Evolutionary conservation across 2,113 vertebrate genomes (phyloP), one percentile per base, ranked within the genome.

Genomic region (Chloroceryle aenea): DNA sequence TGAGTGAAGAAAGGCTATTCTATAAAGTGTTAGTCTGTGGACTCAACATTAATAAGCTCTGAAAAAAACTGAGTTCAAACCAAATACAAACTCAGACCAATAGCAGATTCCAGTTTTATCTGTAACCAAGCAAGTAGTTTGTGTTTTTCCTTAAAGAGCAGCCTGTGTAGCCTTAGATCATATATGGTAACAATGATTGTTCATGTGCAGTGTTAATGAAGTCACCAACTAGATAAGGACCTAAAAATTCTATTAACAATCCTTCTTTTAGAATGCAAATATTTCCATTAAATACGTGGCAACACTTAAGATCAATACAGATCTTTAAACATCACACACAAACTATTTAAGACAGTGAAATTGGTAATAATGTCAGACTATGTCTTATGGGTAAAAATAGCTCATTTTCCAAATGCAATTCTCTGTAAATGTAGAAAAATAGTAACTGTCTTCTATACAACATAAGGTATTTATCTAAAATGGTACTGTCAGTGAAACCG

Each of bases 391-490:
- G 42, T 92, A 92, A 95, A 94, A 95, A 93, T 84, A 95, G 74
- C 27, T 64, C 45, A 29, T 83, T 92, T 90, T 87, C 80, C 63
- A 92, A 92, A 93, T 26, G 19, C 40, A 74, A 69, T 42, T 72
- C 56, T 82, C 43, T 61, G 30, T 62, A 84, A 89, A 78, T 38
- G 74, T 36, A 90, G 53, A 90, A 81, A 92, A 85, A 32, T 50
- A 74, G 36, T 32, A 83, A 74, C 64, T 66, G 58, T 62, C 61
- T 77, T 85, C 18, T 61, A 89, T 56, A 89, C 83, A 94, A 58
- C 93, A 88, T 95, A 58, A 56, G 79, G n/a, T 93, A 91, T 96
- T 83, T 64, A 80, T 89, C 88, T 95, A 90, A 72, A 85, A 91
- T 72, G 64, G 76, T 40, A 77, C 83, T 92, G 72, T 75, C 82